Evolutionary conservation across 2,113 vertebrate species (phyloP).

Genomic region (Myotis brandtii): DNA sequence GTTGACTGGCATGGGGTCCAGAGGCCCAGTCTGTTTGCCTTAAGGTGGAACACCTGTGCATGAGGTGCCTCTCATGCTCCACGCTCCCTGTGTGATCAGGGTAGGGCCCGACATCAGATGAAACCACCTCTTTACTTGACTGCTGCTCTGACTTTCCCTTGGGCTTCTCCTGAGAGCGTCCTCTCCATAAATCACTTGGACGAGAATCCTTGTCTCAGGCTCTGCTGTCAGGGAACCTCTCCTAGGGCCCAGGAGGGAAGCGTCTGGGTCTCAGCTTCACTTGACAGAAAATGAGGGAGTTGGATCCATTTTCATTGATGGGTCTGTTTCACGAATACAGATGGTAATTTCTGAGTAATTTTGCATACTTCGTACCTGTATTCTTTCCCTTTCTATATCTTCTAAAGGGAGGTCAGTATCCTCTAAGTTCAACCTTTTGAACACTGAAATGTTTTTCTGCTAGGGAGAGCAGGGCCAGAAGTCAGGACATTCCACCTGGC

Average conservation of each 20-base stretch:
- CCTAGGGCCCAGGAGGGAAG: neutral
- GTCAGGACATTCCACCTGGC: neutral
- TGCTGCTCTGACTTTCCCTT: neutral
- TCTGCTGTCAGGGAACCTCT: neutral
- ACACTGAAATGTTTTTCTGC: neutral
- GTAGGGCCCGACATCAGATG: fast-evolving
- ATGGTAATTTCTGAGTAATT: conserved; percentile 22
- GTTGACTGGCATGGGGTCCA: neutral
- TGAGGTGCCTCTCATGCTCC: neutral
- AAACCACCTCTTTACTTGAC: neutral
- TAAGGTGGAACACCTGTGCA: neutral
- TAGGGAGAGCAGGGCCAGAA: neutral
- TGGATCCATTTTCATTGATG: neutral
- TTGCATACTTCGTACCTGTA: neutral
- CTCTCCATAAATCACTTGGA: neutral
- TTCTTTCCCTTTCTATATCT: neutral
- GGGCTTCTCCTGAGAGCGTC: neutral
- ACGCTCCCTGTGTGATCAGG: neutral
- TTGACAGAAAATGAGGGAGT: neutral
- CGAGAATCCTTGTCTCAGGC: neutral
- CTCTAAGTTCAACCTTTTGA: neutral
- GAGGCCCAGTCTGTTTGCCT: neutral
- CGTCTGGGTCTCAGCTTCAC: neutral
- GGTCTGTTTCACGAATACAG: neutral
- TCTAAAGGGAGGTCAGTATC: neutral